Evolutionary conservation across 2,888 invertebrate species (phyloP).

Genomic region (Mechanitis messenoides): DNA sequence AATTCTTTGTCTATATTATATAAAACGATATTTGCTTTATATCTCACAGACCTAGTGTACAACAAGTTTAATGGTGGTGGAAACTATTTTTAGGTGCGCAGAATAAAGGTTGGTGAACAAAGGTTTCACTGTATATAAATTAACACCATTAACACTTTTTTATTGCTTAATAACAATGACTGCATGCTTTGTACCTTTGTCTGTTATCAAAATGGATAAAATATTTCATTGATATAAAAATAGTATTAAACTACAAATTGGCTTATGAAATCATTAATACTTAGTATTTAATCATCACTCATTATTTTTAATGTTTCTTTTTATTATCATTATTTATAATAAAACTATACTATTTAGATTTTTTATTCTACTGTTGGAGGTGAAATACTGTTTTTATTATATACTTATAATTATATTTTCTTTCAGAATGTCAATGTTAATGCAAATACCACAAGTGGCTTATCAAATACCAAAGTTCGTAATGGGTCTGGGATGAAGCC

Average conservation of each 20-base stretch:
- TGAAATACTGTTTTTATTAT: neutral
- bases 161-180: neutral
- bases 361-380: too few species aligned
- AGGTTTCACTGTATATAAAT: constrained; percentile 27
- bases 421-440: constrained; percentile 88
- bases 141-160: constrained; percentile 3
- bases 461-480: constrained; percentile 91
- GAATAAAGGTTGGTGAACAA: constrained; percentile 50
- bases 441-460: constrained; percentile 89
- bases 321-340: too few species aligned
- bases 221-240: too few species aligned
- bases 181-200: too few species aligned
- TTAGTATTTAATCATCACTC: too few species aligned
- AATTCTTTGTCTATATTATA: too few species aligned
- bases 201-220: too few species aligned
- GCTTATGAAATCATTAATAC: too few species aligned
- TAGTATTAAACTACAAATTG: too few species aligned
- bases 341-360: too few species aligned
- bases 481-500: constrained; percentile 83
- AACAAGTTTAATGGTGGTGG: constrained; percentile 71
- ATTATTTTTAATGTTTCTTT: too few species aligned
- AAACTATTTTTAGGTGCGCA: constrained; percentile 44
- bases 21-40: constrained; percentile 18
- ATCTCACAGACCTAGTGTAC: constrained; percentile 51
- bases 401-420: constrained; percentile 16